A percentile compares a stretch with the other conserved stretches of the same genome.
Conservation (phyloP, 2,113 vertebrate genomes). For the Corydoras sp. region DNA sequence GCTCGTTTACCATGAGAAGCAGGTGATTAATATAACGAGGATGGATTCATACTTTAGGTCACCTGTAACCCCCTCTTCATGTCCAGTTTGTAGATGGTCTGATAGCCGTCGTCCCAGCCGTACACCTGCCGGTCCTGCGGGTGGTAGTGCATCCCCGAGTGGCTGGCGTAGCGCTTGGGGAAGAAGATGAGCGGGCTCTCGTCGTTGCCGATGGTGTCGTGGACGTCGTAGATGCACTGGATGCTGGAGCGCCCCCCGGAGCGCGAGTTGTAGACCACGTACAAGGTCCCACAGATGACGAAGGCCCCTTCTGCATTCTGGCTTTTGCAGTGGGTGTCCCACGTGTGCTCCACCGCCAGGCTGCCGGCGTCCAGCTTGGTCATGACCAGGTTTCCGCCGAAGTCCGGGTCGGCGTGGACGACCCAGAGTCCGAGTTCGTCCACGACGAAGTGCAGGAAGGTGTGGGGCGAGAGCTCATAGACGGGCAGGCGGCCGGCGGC, state of each 20-base stretch:
- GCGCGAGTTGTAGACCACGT: slow-evolving; percentile 80
- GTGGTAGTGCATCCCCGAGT: slow-evolving; percentile 82
- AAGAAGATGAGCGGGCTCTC: slow-evolving; percentile 72
- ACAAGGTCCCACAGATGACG: slow-evolving; percentile 80
- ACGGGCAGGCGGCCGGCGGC: slow-evolving; percentile 73
- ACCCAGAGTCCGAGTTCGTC: slow-evolving; percentile 92
- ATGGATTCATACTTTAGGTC: slow-evolving; percentile 5
- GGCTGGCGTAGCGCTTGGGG: slow-evolving; percentile 77
- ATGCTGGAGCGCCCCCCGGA: slow-evolving; percentile 76
- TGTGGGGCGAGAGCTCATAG: slow-evolving; percentile 78
- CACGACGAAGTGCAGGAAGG: slow-evolving; percentile 80
- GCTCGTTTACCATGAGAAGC: too few relatives aligned
- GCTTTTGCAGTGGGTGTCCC: slow-evolving; percentile 83
- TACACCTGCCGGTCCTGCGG: slow-evolving; percentile 82
- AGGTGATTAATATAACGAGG: too few relatives aligned
- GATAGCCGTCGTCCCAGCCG: slow-evolving; percentile 89
- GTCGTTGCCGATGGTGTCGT: slow-evolving; percentile 58
- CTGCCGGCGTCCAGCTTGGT: slow-evolving; percentile 74
- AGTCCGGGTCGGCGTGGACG: slow-evolving; percentile 77
- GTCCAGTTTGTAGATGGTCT: slow-evolving; percentile 84
- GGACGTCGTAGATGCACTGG: slow-evolving; percentile 80
- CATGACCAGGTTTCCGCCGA: slow-evolving; percentile 74
- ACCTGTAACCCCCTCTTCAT: slow-evolving; percentile 36
- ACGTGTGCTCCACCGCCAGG: slow-evolving; percentile 74
- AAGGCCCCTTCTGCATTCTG: slow-evolving; percentile 82